Evolutionary conservation across 2,797 vertebrate species (phyloP), one percentile per base, ranked within the genome.

Genomic region (Bovichtus variegatus): DNA sequence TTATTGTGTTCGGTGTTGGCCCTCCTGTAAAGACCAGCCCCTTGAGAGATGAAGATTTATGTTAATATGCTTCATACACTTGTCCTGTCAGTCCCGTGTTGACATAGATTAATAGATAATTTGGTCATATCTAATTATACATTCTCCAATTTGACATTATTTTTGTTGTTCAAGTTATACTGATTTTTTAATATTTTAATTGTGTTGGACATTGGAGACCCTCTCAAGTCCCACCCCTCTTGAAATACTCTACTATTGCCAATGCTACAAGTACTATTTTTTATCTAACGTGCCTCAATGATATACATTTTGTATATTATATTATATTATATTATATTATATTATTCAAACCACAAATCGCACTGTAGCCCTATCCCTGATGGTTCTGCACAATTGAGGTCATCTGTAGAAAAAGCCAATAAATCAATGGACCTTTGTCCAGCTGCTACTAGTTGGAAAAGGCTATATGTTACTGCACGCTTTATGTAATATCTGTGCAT

Each of bases 371-470:
- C 13, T 49, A 7, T 8, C 25, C 16, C 44, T 36, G 23, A 44
- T 43, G 51, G 13, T 34, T 54, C 15, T 44, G 31, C 43, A 46
- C 16, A 51, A 66, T 66, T n/a, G 27, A 69, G 78, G 81, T 70
- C 81, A 82, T 78, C 12, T 73, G 71, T 23, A 29, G 44, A 58
- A 71, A 84, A 63, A 66, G 18, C 40, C 79, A 65, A 83, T 84
- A 76, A 82, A 76, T 86, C 83, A 80, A 81, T 89, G 46, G 50
- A 82, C 71, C 78, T 84, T 85, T 85, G 81, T 73, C 29, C 70
- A 74, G 50, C 29, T 73, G 69, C 23, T 64, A 51, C 77, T 59
- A n/a, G 23, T 31, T 54, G 64, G 44, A 69, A 13, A 31, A 21
- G 11, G 3, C 23, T 15, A 19, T 19, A 4, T 54, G 43, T 40